A percentile compares a stretch with the other conserved stretches of the same genome.
Evolutionary conservation across 2,888 invertebrate genomes (phyloP).

Genomic region (Drosophila vallismaia): DNA sequence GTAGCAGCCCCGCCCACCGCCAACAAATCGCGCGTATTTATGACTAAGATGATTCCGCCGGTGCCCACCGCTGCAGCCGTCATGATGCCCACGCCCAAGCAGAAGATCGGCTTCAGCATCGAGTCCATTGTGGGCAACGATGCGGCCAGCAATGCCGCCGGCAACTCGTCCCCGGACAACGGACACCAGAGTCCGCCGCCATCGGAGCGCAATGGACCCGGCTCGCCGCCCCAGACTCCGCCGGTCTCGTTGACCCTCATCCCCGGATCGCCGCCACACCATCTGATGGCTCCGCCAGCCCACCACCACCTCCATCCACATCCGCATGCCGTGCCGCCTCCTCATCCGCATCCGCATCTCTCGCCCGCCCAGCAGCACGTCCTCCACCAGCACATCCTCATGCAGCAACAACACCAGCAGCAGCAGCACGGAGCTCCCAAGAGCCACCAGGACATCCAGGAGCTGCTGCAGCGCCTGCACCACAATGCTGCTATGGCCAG

Average conservation of each 20-base stretch:
- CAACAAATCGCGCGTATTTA: constrained; percentile 79
- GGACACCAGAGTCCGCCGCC: constrained; percentile 63
- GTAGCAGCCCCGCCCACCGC: constrained; percentile 65
- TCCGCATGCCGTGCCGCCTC: constrained; percentile 66
- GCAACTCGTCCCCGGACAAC: constrained; percentile 52
- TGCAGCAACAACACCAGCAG: constrained; percentile 67
- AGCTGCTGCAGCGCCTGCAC: constrained; percentile 81
- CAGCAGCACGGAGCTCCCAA: constrained; percentile 73
- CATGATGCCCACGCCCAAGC: constrained; percentile 94
- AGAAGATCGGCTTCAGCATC: constrained; percentile 97
- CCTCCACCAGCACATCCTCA: constrained; percentile 78
- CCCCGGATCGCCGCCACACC: constrained; percentile 60
- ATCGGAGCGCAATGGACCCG: constrained; percentile 68
- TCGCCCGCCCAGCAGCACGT: constrained; percentile 80
- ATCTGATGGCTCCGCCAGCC: constrained; percentile 65
- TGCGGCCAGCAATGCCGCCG: constrained; percentile 52
- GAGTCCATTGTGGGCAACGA: constrained; percentile 95
- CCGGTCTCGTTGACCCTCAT: constrained; percentile 63
- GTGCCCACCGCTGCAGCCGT: constrained; percentile 94
- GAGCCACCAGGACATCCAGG: constrained; percentile 81
- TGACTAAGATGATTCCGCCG: constrained; percentile 94
- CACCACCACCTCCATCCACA: constrained; percentile 62
- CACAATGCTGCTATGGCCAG: constrained; percentile 80
- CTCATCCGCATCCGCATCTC: constrained; percentile 60
- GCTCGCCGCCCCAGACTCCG: constrained; percentile 81